Conservation (phyloP, 1,140 invertebrate species). For the Teleogryllus occipitalis region DNA sequence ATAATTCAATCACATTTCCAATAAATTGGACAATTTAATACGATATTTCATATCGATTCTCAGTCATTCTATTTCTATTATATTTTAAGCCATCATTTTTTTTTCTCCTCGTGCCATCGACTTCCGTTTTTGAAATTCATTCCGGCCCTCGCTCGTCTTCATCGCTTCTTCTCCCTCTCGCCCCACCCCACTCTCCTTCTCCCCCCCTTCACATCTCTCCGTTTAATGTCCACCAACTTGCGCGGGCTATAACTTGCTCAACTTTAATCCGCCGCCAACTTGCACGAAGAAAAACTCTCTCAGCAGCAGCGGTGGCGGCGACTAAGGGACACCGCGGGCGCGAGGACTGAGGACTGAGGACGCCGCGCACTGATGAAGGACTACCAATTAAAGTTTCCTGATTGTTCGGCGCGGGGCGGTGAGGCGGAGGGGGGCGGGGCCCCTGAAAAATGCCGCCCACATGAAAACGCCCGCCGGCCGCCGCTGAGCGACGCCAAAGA, state of each 20-base stretch:
- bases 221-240: constrained; percentile 1
- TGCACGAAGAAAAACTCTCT: background rate
- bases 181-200: background rate
- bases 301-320: no score
- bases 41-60: no score
- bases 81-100: background rate
- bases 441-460: background rate
- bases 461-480: background rate
- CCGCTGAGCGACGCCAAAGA: no score
- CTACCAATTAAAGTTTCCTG: constrained; percentile 4
- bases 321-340: background rate
- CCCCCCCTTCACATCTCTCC: background rate
- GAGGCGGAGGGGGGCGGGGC: no score
- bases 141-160: background rate
- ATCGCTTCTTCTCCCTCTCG: background rate
- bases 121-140: background rate
- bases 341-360: background rate
- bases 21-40: no score
- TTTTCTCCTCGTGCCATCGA: background rate
- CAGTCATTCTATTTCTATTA: background rate
- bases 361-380: background rate
- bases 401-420: background rate
- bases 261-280: constrained; percentile 3
- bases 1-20: no score
- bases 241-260: background rate